Evolutionary conservation across 1,140 invertebrate genomes (phyloP).

Genomic region (Gryon sp.): DNA sequence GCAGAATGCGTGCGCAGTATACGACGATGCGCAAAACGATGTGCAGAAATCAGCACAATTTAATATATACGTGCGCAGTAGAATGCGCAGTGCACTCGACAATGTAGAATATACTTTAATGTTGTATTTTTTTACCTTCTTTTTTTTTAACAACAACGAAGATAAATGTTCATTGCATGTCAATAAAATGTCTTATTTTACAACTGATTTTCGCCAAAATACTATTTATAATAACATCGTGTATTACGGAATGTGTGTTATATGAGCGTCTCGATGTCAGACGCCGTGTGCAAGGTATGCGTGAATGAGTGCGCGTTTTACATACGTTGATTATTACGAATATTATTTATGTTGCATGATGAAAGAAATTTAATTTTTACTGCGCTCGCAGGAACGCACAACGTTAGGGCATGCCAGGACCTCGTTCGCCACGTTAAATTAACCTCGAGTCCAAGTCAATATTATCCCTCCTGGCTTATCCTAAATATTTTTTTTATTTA

Average conservation of each 20-base stretch:
- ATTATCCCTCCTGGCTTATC: constrained; percentile 37
- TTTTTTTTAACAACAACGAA: constrained; percentile 34
- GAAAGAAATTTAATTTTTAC: constrained; percentile 64
- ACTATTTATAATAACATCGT: constrained; percentile 55
- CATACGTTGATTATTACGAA: constrained; percentile 64
- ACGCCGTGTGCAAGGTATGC: constrained; percentile 13
- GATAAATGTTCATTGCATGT: constrained; percentile 33
- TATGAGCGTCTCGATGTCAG: background rate
- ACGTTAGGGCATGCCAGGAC: constrained; percentile 48
- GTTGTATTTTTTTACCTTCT: background rate
- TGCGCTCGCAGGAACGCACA: constrained; percentile 21
- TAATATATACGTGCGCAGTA: background rate
- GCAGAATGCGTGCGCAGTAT: background rate
- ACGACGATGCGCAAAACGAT: background rate
- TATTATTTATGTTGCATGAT: constrained; percentile 67
- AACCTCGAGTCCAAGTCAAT: constrained; percentile 42
- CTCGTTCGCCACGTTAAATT: constrained; percentile 11
- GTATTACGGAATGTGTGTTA: background rate
- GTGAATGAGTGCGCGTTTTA: constrained; percentile 50
- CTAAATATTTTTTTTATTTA: constrained; percentile 55
- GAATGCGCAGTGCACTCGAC: background rate
- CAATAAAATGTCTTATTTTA: constrained; percentile 40
- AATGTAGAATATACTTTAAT: background rate
- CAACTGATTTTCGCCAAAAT: constrained; percentile 55
- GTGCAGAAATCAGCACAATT: too few species aligned